Conservation (phyloP, 2,888 invertebrate genomes). For the Drosophila dives region DNA sequence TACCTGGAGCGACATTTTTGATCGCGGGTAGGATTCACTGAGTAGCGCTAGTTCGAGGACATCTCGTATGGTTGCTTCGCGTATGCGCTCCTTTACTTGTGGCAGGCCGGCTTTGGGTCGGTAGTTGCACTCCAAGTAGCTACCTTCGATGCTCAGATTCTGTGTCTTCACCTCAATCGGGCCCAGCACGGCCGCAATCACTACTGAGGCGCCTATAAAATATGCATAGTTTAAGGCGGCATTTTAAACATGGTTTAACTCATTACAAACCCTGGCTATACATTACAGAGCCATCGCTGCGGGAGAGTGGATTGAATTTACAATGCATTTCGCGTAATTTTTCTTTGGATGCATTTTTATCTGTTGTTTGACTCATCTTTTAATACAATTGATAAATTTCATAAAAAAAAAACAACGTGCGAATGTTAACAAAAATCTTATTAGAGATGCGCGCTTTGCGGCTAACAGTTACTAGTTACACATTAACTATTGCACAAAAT, state of each 20-base stretch:
- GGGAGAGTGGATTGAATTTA: constrained; percentile 89
- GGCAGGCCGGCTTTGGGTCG: constrained; percentile 91
- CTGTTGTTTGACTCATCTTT: constrained; percentile 43
- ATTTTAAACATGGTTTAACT: not conserved
- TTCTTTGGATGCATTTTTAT: constrained; percentile 24
- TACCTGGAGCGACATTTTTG: constrained; percentile 91
- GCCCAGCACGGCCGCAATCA: constrained; percentile 92
- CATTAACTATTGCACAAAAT: not conserved
- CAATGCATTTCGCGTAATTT: constrained; percentile 87
- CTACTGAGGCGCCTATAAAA: constrained; percentile 90
- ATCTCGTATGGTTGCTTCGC: constrained; percentile 90
- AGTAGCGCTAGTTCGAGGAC: constrained; percentile 91
- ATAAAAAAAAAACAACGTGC: constrained; percentile 56
- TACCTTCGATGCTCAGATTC: constrained; percentile 91
- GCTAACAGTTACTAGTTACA: constrained; percentile 17
- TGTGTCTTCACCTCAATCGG: constrained; percentile 92
- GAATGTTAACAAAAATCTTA: constrained; percentile 20
- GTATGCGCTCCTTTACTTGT: constrained; percentile 89
- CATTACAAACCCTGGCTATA: constrained; percentile 89
- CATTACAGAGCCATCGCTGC: constrained; percentile 92
- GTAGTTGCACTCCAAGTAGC: constrained; percentile 90
- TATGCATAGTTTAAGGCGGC: constrained; percentile 20
- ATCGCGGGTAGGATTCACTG: constrained; percentile 91
- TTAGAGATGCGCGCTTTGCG: constrained; percentile 29
- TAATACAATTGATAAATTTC: not conserved